Evolutionary conservation across 2,113 vertebrate species (phyloP).

Genomic region (Amblyopsis rosae): DNA sequence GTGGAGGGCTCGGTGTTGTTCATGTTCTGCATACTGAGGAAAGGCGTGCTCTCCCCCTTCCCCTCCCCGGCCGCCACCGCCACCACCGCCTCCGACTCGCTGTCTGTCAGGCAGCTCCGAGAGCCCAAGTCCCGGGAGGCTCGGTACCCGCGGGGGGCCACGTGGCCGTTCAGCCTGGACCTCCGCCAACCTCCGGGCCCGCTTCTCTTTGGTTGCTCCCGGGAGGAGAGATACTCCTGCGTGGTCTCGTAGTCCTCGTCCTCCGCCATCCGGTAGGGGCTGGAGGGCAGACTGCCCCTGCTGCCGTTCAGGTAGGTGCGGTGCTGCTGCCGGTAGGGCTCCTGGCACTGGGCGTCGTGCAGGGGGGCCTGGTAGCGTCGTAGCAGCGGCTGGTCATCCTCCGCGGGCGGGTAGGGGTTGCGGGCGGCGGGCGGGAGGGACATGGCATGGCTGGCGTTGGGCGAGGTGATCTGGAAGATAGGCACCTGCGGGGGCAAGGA

Average conservation of each 20-base stretch:
- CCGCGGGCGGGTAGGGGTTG: slow-evolving; percentile 83
- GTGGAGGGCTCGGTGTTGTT: slow-evolving; percentile 86
- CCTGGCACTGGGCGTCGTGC: slow-evolving; percentile 86
- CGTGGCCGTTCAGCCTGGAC: slow-evolving; percentile 92
- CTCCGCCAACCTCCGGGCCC: slow-evolving; percentile 83
- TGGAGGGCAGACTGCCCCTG: slow-evolving; percentile 92
- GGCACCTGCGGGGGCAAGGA: slow-evolving; percentile 92
- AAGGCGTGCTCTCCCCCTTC: slow-evolving; percentile 94
- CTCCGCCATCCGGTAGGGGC: slow-evolving; percentile 89
- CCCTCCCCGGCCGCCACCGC: slow-evolving; percentile 81
- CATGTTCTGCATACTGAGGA: slow-evolving; percentile 93
- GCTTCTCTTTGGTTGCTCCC: slow-evolving; percentile 86
- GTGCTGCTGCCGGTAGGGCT: slow-evolving; percentile 90
- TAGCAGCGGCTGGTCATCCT: slow-evolving; percentile 91
- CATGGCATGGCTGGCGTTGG: slow-evolving; percentile 89
- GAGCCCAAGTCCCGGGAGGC: slow-evolving; percentile 89
- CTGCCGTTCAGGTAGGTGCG: slow-evolving; percentile 90
- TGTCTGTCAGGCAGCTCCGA: slow-evolving; percentile 91
- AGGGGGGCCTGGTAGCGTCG: slow-evolving; percentile 86
- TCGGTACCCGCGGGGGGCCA: slow-evolving; percentile 88
- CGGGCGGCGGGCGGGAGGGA: slow-evolving; percentile 90
- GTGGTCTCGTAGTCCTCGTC: slow-evolving; percentile 97
- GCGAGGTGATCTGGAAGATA: slow-evolving; percentile 96
- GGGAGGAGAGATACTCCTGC: slow-evolving; percentile 91
- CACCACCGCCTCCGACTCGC: slow-evolving; percentile 84